phyloP scores from a whole-genome alignment of 2,888 invertebrate genomes.

The Saturnia pavonia region DNA sequence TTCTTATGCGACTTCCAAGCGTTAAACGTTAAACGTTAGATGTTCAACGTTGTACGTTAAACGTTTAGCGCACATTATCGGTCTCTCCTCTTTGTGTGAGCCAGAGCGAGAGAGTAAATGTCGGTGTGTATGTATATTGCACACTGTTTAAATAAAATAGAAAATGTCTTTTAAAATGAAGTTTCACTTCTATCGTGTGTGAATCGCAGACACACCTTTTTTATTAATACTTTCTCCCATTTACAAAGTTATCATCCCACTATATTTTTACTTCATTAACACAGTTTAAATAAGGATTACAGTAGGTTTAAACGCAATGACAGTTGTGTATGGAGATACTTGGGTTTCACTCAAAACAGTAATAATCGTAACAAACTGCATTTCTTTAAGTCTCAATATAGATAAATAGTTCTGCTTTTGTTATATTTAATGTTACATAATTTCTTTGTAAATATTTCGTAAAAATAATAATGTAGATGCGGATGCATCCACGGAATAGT shows the following conservation, averaged over 20 bases:
- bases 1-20: no score
- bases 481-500: constrained; percentile 57
- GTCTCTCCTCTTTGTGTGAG: no score
- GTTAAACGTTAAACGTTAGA: no score
- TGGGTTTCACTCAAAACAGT: constrained; percentile 13
- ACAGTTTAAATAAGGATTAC: background rate
- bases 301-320: background rate
- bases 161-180: no score
- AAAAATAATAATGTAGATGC: constrained; percentile 69
- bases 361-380: constrained; percentile 43
- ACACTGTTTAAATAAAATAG: no score
- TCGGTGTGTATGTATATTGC: no score
- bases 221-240: background rate
- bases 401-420: constrained; percentile 71
- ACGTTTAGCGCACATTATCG: no score
- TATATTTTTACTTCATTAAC: background rate
- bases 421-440: constrained; percentile 65
- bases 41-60: no score
- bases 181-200: no score
- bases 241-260: background rate
- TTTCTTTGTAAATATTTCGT: constrained; percentile 78
- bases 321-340: constrained; percentile 13
- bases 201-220: no score
- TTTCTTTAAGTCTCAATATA: constrained; percentile 63
- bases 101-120: no score